Base-by-base conservation (phyloP, 2,113 vertebrate genomes). In the Nymphicus hollandicus region DNA sequence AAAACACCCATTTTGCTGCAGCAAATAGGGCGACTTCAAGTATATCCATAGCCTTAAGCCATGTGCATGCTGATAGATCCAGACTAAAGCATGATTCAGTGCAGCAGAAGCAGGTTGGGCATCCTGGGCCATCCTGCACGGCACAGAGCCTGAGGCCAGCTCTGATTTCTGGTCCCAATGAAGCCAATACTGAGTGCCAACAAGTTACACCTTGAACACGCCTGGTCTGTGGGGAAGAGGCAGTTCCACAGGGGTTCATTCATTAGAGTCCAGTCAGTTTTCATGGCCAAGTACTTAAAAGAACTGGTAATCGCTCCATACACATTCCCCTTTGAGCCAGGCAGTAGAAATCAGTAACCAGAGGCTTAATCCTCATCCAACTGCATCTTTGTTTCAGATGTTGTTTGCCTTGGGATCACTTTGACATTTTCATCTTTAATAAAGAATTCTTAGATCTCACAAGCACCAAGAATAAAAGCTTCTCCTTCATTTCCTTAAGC, bases 61-160 rank as follows among this genome's bases (percentile, higher is more conserved):
- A 13, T 1, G 1, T 0, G 22, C n/a, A 3, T 1, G 5, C 19
- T 25, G 35, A 17, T 0, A 17, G 50, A 10, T 3, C 3, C 13
- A 52, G 58, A 33, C 35, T 8, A 19, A 72, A 63, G 27, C 11
- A 0, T 0, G 5, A 11, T 65, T n/a, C n/a, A 18, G 72, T 1
- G 24, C 49, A 53, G 41, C 41, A 44, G 41, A 5, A 58, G 33
- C 10, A 65, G 28, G 43, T 33, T 49, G 6, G 3, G 41, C 79
- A 27, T 10, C 41, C 12, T 6, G 28, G 41, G 46, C 79, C 33
- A 1, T 16, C n/a, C 79, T 50, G 46, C 69, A 76, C 33, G 71
- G 35, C 2, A 33, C 31, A 33, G n/a, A 88, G 50, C 56, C 65
- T 4, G 17, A 35, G 41, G 44, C 31, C 60, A 78, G 9, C 27